Conservation (phyloP, 2,797 vertebrate genomes). For the Ispidina lecontei region DNA sequence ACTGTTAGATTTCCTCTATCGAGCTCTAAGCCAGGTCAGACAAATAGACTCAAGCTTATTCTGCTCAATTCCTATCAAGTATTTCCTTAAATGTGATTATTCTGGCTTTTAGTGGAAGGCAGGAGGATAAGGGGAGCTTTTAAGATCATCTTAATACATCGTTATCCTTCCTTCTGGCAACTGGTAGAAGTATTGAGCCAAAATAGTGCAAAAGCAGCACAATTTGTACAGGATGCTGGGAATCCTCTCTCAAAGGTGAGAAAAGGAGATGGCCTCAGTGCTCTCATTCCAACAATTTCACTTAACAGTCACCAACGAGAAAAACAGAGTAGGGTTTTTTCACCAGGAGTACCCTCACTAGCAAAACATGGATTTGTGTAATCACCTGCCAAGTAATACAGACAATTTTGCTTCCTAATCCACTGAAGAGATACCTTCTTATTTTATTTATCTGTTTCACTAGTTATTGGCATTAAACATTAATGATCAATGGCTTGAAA, state of each 20-base stretch:
- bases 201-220: background rate
- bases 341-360: background rate
- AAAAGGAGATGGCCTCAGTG: background rate
- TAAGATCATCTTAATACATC: background rate
- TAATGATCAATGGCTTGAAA: background rate
- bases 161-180: background rate
- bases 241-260: background rate
- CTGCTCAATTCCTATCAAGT: background rate
- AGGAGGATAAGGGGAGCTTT: background rate
- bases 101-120: background rate
- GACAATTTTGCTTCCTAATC: background rate
- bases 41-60: background rate
- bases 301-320: background rate
- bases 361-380: background rate
- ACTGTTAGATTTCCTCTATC: background rate
- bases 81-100: constrained; percentile 10
- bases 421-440: background rate
- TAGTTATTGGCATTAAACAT: background rate
- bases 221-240: background rate
- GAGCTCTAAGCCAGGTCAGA: background rate
- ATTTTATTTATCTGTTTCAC: background rate
- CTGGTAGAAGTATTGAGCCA: background rate
- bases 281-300: background rate
- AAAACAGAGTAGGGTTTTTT: background rate
- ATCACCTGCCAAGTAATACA: background rate